Evolutionary conservation across 1,140 invertebrate species (phyloP).

Genomic region (Drosophila kanapiae): DNA sequence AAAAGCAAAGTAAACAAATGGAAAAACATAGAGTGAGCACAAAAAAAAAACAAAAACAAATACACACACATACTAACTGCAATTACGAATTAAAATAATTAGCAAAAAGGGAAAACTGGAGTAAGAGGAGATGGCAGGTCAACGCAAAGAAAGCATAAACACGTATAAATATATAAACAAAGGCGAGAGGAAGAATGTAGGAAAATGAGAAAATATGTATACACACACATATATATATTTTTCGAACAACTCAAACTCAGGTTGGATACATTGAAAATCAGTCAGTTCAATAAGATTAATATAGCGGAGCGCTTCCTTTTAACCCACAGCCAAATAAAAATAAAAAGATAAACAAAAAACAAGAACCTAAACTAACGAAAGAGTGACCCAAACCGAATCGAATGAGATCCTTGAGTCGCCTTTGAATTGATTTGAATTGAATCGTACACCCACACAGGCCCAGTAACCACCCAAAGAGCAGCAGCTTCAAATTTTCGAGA

Average conservation of each 20-base stretch:
- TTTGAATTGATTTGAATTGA: conserved; percentile 61
- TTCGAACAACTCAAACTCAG: conserved; percentile 84
- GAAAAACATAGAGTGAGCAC: conserved; percentile 81
- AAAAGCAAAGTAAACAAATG: conserved; percentile 53
- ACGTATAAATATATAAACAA: conserved; percentile 51
- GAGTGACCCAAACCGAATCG: conserved; percentile 27
- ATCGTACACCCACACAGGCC: conserved; percentile 70
- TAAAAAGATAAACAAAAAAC: conserved; percentile 23
- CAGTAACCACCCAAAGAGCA: conserved; percentile 48
- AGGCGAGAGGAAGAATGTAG: conserved; percentile 16
- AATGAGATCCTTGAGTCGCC: conserved; percentile 29
- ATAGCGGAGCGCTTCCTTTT: conserved; percentile 82
- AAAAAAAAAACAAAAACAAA: conserved; percentile 32
- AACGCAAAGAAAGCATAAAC: conserved; percentile 29
- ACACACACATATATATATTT: conserved; percentile 70
- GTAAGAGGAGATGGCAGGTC: conserved; percentile 32
- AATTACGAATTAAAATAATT: conserved; percentile 61
- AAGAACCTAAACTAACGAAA: conserved; percentile 24
- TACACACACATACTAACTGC: conserved; percentile 56
- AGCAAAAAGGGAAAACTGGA: conserved; percentile 13
- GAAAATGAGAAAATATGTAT: conserved; percentile 44
- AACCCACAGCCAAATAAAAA: conserved; percentile 70
- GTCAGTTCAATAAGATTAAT: conserved; percentile 78
- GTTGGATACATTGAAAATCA: conserved; percentile 83
- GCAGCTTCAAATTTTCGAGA: conserved; percentile 52